A percentile compares a stretch with the other conserved stretches of the same genome.
Conservation (phyloP, 2,888 invertebrate species). For the Tortricodes alternella region DNA sequence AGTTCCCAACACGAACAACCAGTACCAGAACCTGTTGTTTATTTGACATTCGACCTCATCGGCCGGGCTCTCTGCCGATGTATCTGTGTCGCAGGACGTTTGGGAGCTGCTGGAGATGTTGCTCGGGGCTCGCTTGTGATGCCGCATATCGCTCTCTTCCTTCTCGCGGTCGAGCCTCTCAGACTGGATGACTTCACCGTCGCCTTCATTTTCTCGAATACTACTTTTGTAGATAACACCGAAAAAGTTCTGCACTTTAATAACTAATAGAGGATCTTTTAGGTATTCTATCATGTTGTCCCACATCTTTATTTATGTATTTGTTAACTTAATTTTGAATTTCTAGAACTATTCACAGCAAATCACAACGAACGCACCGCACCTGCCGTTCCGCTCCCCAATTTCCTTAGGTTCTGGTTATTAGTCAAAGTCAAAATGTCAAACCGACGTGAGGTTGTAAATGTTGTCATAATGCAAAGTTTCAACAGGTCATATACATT, state of each 20-base stretch:
- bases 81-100: conserved; percentile 67
- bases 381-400: not conserved
- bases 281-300: conserved; percentile 84
- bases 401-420: no score
- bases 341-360: not conserved
- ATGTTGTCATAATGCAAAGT: no score
- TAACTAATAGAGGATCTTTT: conserved; percentile 89
- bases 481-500: no score
- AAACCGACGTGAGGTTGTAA: no score
- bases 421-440: no score
- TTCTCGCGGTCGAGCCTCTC: conserved; percentile 51
- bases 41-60: conserved; percentile 78
- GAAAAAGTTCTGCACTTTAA: conserved; percentile 90
- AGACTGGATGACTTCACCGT: conserved; percentile 53
- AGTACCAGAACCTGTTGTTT: conserved; percentile 91
- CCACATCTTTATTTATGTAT: conserved; percentile 57
- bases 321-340: not conserved
- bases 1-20: conserved; percentile 92
- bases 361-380: not conserved
- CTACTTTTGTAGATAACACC: conserved; percentile 84
- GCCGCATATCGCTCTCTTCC: conserved; percentile 55
- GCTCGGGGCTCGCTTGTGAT: conserved; percentile 67
- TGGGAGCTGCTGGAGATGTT: conserved; percentile 68
- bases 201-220: conserved; percentile 49
- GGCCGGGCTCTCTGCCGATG: conserved; percentile 58